Percentiles rank a stretch among this genome's conserved stretches.
Evolutionary conservation across 2,888 invertebrate species (phyloP).

Genomic region (Polietes domitor): DNA sequence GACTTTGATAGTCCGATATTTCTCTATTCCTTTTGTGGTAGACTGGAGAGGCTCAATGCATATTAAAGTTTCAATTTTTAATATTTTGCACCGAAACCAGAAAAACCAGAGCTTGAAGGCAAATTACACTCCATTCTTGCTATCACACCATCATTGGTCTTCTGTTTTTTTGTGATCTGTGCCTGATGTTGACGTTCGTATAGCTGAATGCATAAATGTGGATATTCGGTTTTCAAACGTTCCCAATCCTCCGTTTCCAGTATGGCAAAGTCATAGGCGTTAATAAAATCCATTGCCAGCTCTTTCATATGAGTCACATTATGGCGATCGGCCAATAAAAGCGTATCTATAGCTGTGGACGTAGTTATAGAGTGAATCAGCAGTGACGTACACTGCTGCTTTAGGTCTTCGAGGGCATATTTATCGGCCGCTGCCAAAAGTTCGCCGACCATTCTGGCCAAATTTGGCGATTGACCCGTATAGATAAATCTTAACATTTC

Average conservation of each 20-base stretch:
- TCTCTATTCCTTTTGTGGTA: no score
- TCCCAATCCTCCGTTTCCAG: slow-evolving; percentile 95
- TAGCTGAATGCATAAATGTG: background rate
- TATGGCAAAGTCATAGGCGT: slow-evolving; percentile 99
- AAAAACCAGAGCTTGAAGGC: no score
- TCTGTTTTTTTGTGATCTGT: no score
- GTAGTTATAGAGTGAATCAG: slow-evolving; percentile 95
- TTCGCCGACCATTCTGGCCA: slow-evolving; percentile 99
- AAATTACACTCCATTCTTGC: no score
- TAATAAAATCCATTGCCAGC: slow-evolving; percentile 99
- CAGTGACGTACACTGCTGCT: slow-evolving; percentile 99
- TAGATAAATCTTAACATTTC: slow-evolving; percentile 99
- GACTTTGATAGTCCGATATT: no score
- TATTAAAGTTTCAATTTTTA: no score
- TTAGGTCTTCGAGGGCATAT: slow-evolving; percentile 98
- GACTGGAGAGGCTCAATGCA: no score
- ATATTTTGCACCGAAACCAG: no score
- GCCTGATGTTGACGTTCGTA: no score
- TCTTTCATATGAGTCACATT: slow-evolving; percentile 99
- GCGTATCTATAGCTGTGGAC: slow-evolving; percentile 97
- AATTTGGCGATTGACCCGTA: slow-evolving; percentile 97
- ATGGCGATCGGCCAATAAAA: slow-evolving; percentile 97
- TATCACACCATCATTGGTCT: no score
- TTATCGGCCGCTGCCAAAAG: slow-evolving; percentile 98
- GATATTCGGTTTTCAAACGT: background rate